A percentile compares a stretch with the other conserved stretches of the same genome.
These are phyloP conservation scores for Notechis scutatus DNA, from an alignment of 2,113 vertebrate genomes.

Conservation along the genomic window DNA sequence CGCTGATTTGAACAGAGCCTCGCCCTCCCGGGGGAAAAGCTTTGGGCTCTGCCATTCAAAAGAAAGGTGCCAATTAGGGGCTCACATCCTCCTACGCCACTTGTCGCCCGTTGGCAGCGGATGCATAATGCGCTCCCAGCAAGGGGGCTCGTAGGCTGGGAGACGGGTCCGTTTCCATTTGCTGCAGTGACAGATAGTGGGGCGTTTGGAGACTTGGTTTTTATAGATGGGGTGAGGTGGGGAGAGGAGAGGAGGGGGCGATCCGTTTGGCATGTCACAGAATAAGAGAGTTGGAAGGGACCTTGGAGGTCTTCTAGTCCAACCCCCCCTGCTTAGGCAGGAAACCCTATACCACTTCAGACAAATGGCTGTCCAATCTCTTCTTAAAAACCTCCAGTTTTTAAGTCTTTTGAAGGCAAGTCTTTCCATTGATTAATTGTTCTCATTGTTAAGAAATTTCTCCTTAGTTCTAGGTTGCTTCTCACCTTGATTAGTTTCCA, in stretches of 20 bases:
- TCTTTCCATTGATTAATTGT: too few species aligned
- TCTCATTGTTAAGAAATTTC: too few species aligned
- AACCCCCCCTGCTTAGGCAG: too few species aligned
- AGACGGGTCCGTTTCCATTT: not conserved
- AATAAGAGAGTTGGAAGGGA: not conserved
- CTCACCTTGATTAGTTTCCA: too few species aligned
- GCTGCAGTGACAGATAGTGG: not conserved
- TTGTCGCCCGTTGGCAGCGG: not conserved
- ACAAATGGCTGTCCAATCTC: too few species aligned
- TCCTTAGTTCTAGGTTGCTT: too few species aligned
- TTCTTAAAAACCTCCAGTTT: too few species aligned
- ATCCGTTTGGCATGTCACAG: not conserved
- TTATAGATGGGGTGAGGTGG: not conserved
- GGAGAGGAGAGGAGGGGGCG: not conserved
- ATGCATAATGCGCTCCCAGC: rapidly evolving
- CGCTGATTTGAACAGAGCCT: not conserved
- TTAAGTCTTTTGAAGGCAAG: too few species aligned
- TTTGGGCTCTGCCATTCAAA: slow-evolving; percentile 5
- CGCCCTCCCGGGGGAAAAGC: not conserved
- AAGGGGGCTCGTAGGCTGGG: rapidly evolving
- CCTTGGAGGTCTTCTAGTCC: not conserved
- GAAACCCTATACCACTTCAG: too few species aligned
- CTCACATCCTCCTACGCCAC: not conserved
- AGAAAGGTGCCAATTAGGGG: slow-evolving; percentile 12
- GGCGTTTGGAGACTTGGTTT: too few species aligned